Evolutionary conservation across 2,888 invertebrate species (phyloP).

Genomic region (Cheilosia urbana): DNA sequence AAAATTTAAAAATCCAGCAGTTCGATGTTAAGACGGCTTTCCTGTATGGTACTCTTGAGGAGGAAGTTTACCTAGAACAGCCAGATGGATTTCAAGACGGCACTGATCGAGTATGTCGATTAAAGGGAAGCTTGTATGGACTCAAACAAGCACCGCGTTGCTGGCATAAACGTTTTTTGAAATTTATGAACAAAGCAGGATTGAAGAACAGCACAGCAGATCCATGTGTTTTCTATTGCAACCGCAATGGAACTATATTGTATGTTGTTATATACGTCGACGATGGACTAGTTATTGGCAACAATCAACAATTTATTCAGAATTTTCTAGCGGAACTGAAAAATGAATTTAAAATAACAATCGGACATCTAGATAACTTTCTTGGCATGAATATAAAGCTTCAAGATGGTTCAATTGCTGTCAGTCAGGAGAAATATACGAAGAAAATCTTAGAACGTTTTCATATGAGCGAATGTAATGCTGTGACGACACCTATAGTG

Average conservation of each 20-base stretch:
- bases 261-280: slow-evolving; percentile 20
- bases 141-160: slow-evolving; percentile 29
- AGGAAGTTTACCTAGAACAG: slow-evolving; percentile 22
- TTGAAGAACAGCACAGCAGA: slow-evolving; percentile 7
- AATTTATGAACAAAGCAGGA: slow-evolving; percentile 21
- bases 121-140: slow-evolving; percentile 19
- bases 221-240: slow-evolving; percentile 31
- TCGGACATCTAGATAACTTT: slow-evolving; percentile 21
- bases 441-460: slow-evolving; percentile 19
- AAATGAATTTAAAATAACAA: slow-evolving; percentile 25
- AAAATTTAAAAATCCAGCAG: slow-evolving; percentile 30
- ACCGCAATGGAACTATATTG: slow-evolving; percentile 1
- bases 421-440: slow-evolving; percentile 13
- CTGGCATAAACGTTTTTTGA: slow-evolving; percentile 14
- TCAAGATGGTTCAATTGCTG: slow-evolving; percentile 3
- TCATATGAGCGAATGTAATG: slow-evolving; percentile 19
- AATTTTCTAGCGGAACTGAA: slow-evolving; percentile 14
- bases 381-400: slow-evolving; percentile 28
- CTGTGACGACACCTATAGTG: slow-evolving; percentile 5
- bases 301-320: slow-evolving; percentile 14
- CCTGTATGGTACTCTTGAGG: slow-evolving; percentile 5
- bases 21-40: slow-evolving; percentile 8
- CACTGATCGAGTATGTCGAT: slow-evolving; percentile 9
- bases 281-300: slow-evolving; percentile 20
- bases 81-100: slow-evolving; percentile 11